These are phyloP conservation scores for Tinea pellionella DNA, from an alignment of 2,888 invertebrate genomes.

Conservation along the genomic window DNA sequence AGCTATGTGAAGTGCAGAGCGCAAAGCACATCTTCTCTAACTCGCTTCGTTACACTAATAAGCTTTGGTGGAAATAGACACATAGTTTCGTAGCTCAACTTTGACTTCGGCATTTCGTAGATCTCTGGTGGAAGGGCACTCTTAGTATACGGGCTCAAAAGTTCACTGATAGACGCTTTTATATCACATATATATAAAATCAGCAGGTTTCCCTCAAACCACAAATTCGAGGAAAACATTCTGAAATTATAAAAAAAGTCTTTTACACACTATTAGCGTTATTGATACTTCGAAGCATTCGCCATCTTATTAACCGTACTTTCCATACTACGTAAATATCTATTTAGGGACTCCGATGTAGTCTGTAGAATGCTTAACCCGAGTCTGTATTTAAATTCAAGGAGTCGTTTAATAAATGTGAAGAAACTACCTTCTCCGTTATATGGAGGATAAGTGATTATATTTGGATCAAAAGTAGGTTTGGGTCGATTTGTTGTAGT, in stretches of 20 bases:
- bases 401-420: conserved; percentile 71
- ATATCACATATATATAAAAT: conserved; percentile 51
- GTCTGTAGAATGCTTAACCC: conserved; percentile 76
- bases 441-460: conserved; percentile 50
- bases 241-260: conserved; percentile 49
- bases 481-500: conserved; percentile 27
- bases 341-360: conserved; percentile 74
- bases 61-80: no score
- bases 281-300: conserved; percentile 30
- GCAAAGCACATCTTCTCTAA: no score
- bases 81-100: no score
- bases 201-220: conserved; percentile 61
- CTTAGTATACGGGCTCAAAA: not conserved
- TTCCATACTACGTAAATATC: conserved; percentile 73
- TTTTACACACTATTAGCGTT: conserved; percentile 15
- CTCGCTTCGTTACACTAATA: no score
- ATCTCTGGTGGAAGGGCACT: no score
- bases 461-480: conserved; percentile 37
- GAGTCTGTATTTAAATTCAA: conserved; percentile 75
- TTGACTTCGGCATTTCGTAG: no score
- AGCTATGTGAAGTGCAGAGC: no score
- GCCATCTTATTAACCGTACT: conserved; percentile 33
- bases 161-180: not conserved
- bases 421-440: conserved; percentile 59
- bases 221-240: conserved; percentile 51